Evolutionary conservation across 1,140 invertebrate species (phyloP), one percentile per base, ranked within the genome.

Genomic region (Anastatus disparis): DNA sequence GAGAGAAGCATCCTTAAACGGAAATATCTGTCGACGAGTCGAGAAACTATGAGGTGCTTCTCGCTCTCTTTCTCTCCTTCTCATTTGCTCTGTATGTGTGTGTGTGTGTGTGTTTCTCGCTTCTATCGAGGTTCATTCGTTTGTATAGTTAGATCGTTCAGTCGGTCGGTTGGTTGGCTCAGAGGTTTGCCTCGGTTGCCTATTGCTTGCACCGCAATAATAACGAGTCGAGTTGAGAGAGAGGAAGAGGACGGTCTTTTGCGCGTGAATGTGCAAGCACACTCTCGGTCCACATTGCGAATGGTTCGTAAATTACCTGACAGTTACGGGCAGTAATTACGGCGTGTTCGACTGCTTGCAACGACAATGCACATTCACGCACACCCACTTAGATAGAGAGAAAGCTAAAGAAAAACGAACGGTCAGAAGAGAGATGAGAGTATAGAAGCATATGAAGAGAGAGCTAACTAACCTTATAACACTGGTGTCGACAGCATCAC

Each of bases 261-360:
- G 68, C 68, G 31, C 56, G 38, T 7, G 46, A 13, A 13, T 15
- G 9, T 35, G 2, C 31, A 10, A 4, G 31, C 31, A 10, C 31
- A 42, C 50, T 71, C 15, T n/a, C 62, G 53, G 59, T 31, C 63
- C 58, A 58, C 71, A 70, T 56, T 75, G 62, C 38, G 74, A 75
- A 71, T 64, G 66, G 68, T 75, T 70, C 65, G 69, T 72, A 77
- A 76, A 77, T 77, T 74, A 69, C 53, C 67, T n/a, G 20, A 46
- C 58, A 35, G 53, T 78, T 73, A 65, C 27, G 15, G 58, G 63
- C 58, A 48, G 61, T 72, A 72, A 67, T 40, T 61, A 35, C 46
- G 31, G 44, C 50, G 46, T 63, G 27, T 55, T 48, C 58, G 40
- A 17, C 24, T 53, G 24, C 26, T 20, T 20, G 61, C 27, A 35